Conservation (phyloP, 2,797 vertebrate genomes). For the Agapornis canus region DNA sequence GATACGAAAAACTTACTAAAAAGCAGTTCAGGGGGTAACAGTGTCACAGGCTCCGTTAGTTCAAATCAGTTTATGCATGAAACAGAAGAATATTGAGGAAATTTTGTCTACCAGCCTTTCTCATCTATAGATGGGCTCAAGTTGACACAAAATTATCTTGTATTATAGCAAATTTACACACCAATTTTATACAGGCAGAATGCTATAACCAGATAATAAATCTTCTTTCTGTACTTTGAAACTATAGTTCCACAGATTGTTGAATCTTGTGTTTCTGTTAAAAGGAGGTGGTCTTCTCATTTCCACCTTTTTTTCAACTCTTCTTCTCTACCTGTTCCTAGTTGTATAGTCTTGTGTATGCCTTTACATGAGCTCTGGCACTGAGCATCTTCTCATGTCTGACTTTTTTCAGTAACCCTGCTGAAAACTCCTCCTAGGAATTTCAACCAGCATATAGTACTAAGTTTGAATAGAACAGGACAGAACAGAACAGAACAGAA, state of each 20-base stretch:
- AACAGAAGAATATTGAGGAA: not conserved
- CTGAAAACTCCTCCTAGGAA: not conserved
- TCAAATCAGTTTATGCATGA: not conserved
- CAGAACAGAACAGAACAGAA: not conserved
- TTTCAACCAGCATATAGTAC: not conserved
- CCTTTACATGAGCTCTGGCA: not conserved
- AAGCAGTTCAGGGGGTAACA: not conserved
- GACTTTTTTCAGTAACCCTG: not conserved
- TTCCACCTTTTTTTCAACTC: not conserved
- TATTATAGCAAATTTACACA: not conserved
- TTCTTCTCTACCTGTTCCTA: not conserved
- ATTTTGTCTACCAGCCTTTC: not conserved
- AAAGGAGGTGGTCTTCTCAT: not conserved
- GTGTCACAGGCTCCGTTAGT: not conserved
- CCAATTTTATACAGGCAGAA: not conserved
- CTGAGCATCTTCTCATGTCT: not conserved
- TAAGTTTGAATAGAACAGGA: not conserved
- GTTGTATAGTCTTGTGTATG: not conserved
- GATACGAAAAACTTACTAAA: not conserved
- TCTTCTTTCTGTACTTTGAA: not conserved
- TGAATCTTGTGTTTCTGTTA: not conserved
- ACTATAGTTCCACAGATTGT: not conserved
- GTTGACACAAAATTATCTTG: not conserved
- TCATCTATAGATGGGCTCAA: not conserved
- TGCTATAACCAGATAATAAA: not conserved